These are phyloP conservation scores for Siniperca undulata DNA, from an alignment of 2,797 vertebrate genomes.

Conservation along the genomic window DNA sequence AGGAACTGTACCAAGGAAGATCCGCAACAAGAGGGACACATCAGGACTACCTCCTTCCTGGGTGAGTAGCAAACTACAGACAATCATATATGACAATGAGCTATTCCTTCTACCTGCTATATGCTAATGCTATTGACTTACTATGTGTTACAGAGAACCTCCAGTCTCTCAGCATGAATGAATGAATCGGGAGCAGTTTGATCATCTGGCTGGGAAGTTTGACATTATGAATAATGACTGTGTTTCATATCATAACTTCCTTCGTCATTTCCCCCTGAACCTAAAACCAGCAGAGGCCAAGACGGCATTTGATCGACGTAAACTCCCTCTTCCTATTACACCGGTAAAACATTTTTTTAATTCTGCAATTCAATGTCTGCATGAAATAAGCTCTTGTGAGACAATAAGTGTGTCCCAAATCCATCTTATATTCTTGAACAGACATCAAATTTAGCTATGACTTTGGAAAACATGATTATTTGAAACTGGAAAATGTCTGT, in stretches of 20 bases:
- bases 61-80: constrained; percentile 57
- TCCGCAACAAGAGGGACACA: constrained; percentile 62
- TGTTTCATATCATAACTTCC: constrained; percentile 83
- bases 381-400: background rate
- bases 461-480: background rate
- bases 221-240: constrained; percentile 72
- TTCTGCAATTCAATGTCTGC: background rate
- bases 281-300: constrained; percentile 66
- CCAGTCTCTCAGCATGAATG: constrained; percentile 68
- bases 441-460: background rate
- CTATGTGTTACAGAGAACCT: constrained; percentile 70
- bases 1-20: constrained; percentile 81
- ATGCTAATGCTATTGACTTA: background rate
- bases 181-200: constrained; percentile 76
- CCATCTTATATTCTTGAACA: background rate
- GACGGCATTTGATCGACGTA: constrained; percentile 40
- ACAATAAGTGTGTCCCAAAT: background rate
- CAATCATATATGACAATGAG: background rate
- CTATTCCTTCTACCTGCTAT: background rate
- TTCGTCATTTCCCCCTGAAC: constrained; percentile 81
- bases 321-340: constrained; percentile 56
- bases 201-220: constrained; percentile 78
- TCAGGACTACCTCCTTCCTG: constrained; percentile 71
- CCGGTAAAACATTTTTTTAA: constrained; percentile 39
- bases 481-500: too few relatives aligned